Base-by-base conservation (phyloP, 1,140 invertebrate species). In the Acromyrmex heyeri region DNA sequence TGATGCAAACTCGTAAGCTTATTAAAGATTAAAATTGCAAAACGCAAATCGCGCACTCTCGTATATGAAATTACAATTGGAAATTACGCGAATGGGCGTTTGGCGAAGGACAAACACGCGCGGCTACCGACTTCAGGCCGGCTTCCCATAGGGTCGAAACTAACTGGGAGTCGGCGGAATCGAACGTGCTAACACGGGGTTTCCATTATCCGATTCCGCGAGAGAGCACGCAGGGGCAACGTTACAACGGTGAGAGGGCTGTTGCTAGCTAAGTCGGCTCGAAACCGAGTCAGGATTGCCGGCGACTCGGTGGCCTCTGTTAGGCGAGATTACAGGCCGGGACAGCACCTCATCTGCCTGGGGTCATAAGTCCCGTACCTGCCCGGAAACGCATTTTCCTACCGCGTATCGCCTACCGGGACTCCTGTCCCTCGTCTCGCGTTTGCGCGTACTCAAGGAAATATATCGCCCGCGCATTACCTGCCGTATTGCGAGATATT, bases 301-400 rank as follows among this genome's bases (percentile, higher is more conserved):
- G 67, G 85, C 81, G 81, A 92, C 86, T 90, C 89, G 87, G 87
- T 91, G 90, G 85, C 86, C 92, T 67, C 87, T 91, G 90, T 90
- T 92, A 87, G 87, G 83, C 76, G 88, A 92, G 91, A 94, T 94
- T 94, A 94, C 92, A 93, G 92, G 89, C 91, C 91, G 91, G 90
- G 91, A 89, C 91, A 91, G 92, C 90, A 92, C 81, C 93, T 93
- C 93, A 94, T 94, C 93, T 93, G 91, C 86, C 75, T 27, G 82
- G 70, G 93, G 92, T 94, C 93, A 94, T 90, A 90, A 92, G 92
- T 93, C 93, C 38, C 87, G 88, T 91, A 92, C 92, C 87, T 92
- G 92, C 87, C 90, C 88, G 92, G 92, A 94, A 94, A 93, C 90
- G 90, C 81, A 91, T 93, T 92, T 91, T 91, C 90, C 89, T 86